A percentile compares a stretch with the other conserved stretches of the same genome.
These are phyloP conservation scores for Euborellia annulipes DNA, from an alignment of 1,140 invertebrate species.

Conservation along the genomic window DNA sequence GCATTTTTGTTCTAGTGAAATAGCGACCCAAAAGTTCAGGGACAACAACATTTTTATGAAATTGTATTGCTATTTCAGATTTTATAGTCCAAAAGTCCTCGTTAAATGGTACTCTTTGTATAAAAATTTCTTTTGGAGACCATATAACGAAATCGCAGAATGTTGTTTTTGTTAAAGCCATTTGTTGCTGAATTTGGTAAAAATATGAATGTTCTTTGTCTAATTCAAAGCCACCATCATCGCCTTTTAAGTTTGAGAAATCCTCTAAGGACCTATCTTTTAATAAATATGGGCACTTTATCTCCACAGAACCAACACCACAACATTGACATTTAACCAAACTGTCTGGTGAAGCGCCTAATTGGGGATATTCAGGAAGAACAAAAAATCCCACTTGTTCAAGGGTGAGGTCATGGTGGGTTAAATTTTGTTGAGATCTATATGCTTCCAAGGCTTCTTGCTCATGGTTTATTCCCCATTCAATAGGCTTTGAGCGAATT, in stretches of 20 bases:
- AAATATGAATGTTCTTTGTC: neutral
- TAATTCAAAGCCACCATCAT: neutral
- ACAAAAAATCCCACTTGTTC: neutral
- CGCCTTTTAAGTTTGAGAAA: neutral
- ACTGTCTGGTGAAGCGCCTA: conserved; percentile 2
- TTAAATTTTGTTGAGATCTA: neutral
- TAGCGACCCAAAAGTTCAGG: too few species aligned
- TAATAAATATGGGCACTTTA: neutral
- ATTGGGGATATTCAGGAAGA: neutral
- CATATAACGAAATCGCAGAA: neutral
- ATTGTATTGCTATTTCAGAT: too few species aligned
- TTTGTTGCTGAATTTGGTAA: neutral
- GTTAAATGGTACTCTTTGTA: neutral
- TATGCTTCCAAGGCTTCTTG: neutral
- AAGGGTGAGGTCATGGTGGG: neutral
- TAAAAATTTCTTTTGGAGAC: neutral
- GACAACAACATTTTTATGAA: too few species aligned
- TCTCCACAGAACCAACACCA: conserved; percentile 1
- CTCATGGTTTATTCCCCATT: neutral
- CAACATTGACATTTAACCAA: neutral
- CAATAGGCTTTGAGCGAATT: neutral
- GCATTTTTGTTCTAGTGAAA: too few species aligned
- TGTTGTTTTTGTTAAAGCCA: neutral
- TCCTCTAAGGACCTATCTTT: neutral
- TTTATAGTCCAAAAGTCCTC: neutral